phyloP scores from a whole-genome alignment of 2,888 invertebrate species.

The Trissoscelio sp. region DNA sequence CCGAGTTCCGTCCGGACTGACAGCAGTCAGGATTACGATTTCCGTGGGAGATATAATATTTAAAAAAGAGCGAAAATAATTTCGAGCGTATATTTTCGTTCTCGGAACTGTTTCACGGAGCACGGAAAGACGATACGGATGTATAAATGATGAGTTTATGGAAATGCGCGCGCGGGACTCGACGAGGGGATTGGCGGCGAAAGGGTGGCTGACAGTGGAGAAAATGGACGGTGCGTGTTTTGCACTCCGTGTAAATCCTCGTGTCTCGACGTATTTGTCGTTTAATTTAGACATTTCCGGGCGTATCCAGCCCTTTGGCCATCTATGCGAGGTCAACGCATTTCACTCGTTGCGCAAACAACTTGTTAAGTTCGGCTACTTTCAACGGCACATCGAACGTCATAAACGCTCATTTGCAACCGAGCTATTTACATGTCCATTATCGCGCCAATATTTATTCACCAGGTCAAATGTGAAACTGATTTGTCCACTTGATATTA shows the following conservation, averaged over 20 bases:
- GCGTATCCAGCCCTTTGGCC: constrained; percentile 67
- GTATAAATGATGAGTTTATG: constrained; percentile 81
- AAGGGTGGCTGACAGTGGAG: constrained; percentile 71
- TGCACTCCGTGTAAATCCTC: constrained; percentile 80
- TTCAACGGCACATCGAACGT: constrained; percentile 62
- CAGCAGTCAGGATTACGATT: constrained; percentile 50
- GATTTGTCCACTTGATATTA: constrained; percentile 3
- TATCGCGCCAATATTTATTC: constrained; percentile 14
- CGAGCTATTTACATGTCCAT: constrained; percentile 25
- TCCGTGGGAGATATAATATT: constrained; percentile 38
- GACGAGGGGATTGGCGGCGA: constrained; percentile 70
- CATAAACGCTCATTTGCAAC: constrained; percentile 42
- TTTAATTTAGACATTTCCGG: constrained; percentile 80
- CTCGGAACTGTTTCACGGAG: constrained; percentile 73
- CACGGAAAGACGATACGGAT: constrained; percentile 72
- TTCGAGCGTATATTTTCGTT: constrained; percentile 73
- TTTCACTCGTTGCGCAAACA: constrained; percentile 75
- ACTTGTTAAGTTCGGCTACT: constrained; percentile 74
- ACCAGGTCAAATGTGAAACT: neutral
- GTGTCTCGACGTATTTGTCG: constrained; percentile 81
- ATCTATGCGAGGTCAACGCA: constrained; percentile 73
- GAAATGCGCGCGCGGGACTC: constrained; percentile 76
- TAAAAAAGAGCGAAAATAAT: constrained; percentile 49
- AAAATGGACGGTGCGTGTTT: constrained; percentile 81
- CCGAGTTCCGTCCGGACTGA: constrained; percentile 39